Evolutionary conservation across 2,888 invertebrate genomes (phyloP).

Genomic region (Torymus aiolomorphi): DNA sequence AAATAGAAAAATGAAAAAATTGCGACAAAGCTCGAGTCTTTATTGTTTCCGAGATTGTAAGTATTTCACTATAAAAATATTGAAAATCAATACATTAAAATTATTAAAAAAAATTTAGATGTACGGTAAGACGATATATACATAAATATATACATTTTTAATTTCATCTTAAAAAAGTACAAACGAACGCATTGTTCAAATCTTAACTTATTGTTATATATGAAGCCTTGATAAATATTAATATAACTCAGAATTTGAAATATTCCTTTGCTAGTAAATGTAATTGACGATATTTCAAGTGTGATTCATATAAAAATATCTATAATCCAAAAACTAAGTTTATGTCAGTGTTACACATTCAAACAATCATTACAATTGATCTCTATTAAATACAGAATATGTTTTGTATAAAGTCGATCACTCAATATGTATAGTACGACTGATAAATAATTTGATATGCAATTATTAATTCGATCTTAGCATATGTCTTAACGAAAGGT

Average conservation of each 20-base stretch:
- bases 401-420: background rate
- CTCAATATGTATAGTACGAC: conserved; percentile 5
- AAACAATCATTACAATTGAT: no score
- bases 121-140: conserved; percentile 27
- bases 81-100: background rate
- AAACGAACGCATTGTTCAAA: background rate
- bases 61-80: background rate
- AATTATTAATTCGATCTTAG: conserved; percentile 16
- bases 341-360: no score
- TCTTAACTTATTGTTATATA: conserved; percentile 1
- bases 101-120: conserved; percentile 14
- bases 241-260: no score
- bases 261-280: no score
- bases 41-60: background rate
- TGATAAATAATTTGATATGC: conserved; percentile 9
- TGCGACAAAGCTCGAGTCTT: no score
- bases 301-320: conserved; percentile 3
- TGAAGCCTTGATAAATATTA: no score
- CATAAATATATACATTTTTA: conserved; percentile 42
- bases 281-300: no score
- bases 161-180: conserved; percentile 24
- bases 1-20: no score
- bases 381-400: background rate
- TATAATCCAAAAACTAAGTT: no score
- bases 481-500: background rate